phyloP scores from a whole-genome alignment of 2,888 invertebrate species.

The Eumerus sabulonum region DNA sequence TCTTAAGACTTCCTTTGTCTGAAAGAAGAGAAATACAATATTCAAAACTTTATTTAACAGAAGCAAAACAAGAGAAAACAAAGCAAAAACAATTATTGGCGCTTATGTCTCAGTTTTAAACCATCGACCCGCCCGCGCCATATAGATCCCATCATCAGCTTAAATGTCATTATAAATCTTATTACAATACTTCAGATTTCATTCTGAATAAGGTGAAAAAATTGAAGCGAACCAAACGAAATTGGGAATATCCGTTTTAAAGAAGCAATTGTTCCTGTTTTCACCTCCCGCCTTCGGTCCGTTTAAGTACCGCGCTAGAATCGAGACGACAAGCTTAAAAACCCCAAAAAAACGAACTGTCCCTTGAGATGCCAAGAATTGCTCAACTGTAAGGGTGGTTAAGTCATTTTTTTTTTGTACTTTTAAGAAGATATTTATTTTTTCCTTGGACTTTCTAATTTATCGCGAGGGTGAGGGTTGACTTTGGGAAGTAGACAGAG shows the following conservation, averaged over 20 bases:
- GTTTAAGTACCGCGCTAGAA: constrained; percentile 39
- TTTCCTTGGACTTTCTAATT: constrained; percentile 54
- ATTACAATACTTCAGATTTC: constrained; percentile 33
- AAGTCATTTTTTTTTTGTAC: constrained; percentile 42
- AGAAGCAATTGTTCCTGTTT: constrained; percentile 41
- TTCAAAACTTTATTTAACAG: too few species aligned
- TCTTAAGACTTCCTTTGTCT: too few species aligned
- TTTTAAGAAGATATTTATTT: constrained; percentile 16
- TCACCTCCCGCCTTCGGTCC: constrained; percentile 41
- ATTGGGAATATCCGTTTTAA: constrained; percentile 50
- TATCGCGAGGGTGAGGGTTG: constrained; percentile 35
- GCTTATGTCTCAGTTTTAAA: background rate
- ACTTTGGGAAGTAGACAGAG: too few species aligned
- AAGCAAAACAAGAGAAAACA: background rate
- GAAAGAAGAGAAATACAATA: too few species aligned
- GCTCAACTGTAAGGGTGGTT: constrained; percentile 23
- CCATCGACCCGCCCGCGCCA: constrained; percentile 16
- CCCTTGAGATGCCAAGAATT: constrained; percentile 54
- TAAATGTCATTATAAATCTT: constrained; percentile 46
- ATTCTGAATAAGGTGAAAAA: background rate
- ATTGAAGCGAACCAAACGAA: constrained; percentile 19
- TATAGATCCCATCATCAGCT: constrained; percentile 10
- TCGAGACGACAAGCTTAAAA: too few species aligned
- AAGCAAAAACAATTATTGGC: constrained; percentile 13
- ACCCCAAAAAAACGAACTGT: background rate